Evolutionary conservation across 2,113 vertebrate genomes (phyloP).

Genomic region (Motacilla alba): DNA sequence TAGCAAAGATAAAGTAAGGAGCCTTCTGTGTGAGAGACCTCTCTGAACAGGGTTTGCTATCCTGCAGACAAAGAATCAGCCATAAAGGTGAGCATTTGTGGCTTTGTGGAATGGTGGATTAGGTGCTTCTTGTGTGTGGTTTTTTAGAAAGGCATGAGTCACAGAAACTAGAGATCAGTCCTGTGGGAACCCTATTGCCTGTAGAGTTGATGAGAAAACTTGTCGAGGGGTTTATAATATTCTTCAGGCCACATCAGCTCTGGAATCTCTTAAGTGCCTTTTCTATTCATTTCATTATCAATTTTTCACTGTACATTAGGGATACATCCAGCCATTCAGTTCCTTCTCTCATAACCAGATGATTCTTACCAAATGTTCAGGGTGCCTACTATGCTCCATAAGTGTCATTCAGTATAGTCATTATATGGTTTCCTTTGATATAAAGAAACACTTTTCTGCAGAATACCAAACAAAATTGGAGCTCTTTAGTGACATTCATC

Average conservation of each 20-base stretch:
- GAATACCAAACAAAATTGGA: neutral
- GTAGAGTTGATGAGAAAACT: neutral
- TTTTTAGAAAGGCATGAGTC: neutral
- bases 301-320: neutral
- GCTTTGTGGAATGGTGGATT: neutral
- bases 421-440: neutral
- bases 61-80: neutral
- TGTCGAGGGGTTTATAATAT: neutral
- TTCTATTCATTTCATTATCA: conserved; percentile 4
- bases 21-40: neutral
- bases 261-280: neutral
- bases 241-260: neutral
- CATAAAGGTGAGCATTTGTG: neutral
- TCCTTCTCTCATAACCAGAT: neutral
- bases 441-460: neutral
- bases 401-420: neutral
- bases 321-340: neutral
- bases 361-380: conserved; percentile 13
- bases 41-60: neutral
- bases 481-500: neutral
- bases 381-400: neutral
- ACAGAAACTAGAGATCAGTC: neutral
- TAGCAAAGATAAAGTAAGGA: neutral
- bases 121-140: neutral
- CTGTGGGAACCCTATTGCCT: neutral